Evolutionary conservation across 1,140 invertebrate genomes (phyloP), one percentile per base, ranked within the genome.

Genomic region (Aphelenchoides besseyi): DNA sequence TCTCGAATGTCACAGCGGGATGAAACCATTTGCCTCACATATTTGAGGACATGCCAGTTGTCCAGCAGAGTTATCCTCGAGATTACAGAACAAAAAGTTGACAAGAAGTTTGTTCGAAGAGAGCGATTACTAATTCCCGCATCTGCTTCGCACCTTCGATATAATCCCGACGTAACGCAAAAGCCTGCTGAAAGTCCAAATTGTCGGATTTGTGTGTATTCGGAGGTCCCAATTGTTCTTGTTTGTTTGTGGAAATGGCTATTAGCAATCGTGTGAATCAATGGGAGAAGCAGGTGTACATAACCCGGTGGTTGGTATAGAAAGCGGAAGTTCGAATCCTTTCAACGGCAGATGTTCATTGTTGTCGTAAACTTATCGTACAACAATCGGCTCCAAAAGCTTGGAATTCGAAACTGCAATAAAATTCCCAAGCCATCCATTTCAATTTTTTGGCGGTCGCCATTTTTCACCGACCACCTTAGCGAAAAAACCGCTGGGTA

Each of bases 1-100:
- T 48, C 41, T 48, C 41, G 41, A 48, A 48, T 48, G 41, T 48
- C 41, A 23, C 41, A 48, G 41, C 41, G 41, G 41, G 41, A 48
- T 48, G 41, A n/a, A n/a, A n/a, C n/a, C n/a, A n/a, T n/a, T n/a
- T n/a, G n/a, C n/a, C n/a, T n/a, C n/a, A n/a, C n/a, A n/a, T n/a
- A n/a, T n/a, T n/a, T n/a, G n/a, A n/a, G n/a, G n/a, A n/a, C n/a
- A n/a, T n/a, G n/a, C n/a, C n/a, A n/a, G n/a, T n/a, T n/a, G n/a
- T n/a, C n/a, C n/a, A n/a, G n/a, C n/a, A n/a, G n/a, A n/a, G n/a
- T n/a, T n/a, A n/a, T n/a, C n/a, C n/a, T n/a, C n/a, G n/a, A n/a
- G n/a, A n/a, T n/a, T n/a, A n/a, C n/a, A n/a, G n/a, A n/a, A n/a
- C n/a, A n/a, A n/a, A n/a, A n/a, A n/a, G n/a, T n/a, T n/a, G n/a